Conservation (phyloP, 2,888 invertebrate genomes). For the Drosophila mimetica region DNA sequence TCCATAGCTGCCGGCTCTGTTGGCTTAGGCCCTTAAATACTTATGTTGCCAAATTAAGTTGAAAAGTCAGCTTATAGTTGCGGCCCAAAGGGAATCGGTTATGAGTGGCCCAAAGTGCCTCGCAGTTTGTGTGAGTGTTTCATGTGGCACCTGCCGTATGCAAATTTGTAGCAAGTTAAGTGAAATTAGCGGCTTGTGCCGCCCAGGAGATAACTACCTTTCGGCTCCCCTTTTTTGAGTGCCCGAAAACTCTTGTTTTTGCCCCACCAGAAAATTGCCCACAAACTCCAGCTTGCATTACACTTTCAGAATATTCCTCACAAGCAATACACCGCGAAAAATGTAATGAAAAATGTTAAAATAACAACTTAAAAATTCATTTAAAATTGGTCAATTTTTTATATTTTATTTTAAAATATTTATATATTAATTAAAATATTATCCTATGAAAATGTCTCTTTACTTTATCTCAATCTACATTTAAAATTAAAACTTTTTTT, state of each 20-base stretch:
- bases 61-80: constrained; percentile 28
- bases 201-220: constrained; percentile 15
- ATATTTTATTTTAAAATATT: too few species aligned
- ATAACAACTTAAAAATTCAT: too few species aligned
- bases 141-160: constrained; percentile 36
- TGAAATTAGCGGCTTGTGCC: constrained; percentile 55
- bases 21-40: constrained; percentile 18
- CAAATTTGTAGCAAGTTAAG: constrained; percentile 46
- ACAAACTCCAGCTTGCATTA: constrained; percentile 14
- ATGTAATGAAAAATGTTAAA: too few species aligned
- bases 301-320: not conserved
- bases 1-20: constrained; percentile 4
- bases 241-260: constrained; percentile 31
- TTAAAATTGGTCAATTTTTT: too few species aligned
- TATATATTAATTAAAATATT: too few species aligned
- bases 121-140: constrained; percentile 4
- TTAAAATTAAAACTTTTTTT: too few species aligned
- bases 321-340: not conserved
- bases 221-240: constrained; percentile 18
- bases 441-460: too few species aligned
- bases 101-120: constrained; percentile 34
- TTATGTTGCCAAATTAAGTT: constrained; percentile 34
- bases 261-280: not conserved
- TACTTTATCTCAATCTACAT: too few species aligned
- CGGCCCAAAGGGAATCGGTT: constrained; percentile 48